Conservation (phyloP, 2,797 vertebrate species). For the Acanthiza pusilla region DNA sequence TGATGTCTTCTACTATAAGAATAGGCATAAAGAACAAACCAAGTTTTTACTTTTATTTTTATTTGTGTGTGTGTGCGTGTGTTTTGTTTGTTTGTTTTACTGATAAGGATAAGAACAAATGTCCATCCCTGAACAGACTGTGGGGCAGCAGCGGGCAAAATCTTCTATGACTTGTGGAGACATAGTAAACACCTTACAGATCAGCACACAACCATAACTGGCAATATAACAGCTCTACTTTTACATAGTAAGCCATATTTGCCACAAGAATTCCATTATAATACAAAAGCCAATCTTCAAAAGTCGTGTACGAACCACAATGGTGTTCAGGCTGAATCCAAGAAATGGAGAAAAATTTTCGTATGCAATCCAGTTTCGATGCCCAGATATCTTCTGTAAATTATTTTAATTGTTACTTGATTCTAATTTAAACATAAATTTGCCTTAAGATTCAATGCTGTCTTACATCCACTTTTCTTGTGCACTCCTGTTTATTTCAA, state of each 20-base stretch:
- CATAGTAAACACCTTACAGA: not conserved
- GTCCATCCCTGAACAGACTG: not conserved
- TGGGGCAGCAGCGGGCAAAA: constrained; percentile 60
- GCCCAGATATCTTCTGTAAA: constrained; percentile 48
- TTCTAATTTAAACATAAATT: constrained; percentile 68
- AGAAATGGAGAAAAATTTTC: constrained; percentile 64
- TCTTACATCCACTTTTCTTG: not conserved
- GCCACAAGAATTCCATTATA: constrained; percentile 67
- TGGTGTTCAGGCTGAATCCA: constrained; percentile 58
- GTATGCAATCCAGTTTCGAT: constrained; percentile 1
- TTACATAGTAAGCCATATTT: constrained; percentile 65
- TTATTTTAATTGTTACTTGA: constrained; percentile 64
- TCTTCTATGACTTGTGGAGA: not conserved
- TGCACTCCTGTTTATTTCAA: constrained; percentile 50
- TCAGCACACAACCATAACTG: constrained; percentile 8
- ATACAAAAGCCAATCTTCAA: constrained; percentile 61
- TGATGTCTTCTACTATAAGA: not conserved
- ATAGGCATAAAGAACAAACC: not conserved
- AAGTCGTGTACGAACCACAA: constrained; percentile 61
- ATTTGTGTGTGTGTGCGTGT: not conserved
- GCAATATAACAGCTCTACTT: constrained; percentile 50
- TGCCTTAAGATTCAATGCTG: constrained; percentile 32
- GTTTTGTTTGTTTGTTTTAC: not conserved
- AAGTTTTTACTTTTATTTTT: not conserved
- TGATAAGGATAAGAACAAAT: not conserved